phyloP scores from a whole-genome alignment of 2,888 invertebrate species.

The Eupithecia insigniata region DNA sequence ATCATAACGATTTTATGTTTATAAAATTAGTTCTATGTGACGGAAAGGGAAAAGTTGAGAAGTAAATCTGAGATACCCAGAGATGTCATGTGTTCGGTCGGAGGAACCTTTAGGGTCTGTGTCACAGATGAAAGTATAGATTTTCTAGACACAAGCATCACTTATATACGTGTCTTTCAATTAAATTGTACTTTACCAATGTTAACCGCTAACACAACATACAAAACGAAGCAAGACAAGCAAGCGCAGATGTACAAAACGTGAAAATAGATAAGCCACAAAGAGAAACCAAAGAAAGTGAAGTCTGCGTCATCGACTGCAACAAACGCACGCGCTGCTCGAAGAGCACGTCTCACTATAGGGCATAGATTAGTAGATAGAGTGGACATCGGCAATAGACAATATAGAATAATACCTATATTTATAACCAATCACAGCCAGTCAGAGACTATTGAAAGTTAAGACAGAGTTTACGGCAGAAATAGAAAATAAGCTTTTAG shows the following conservation, averaged over 20 bases:
- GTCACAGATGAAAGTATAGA: background rate
- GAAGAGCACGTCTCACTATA: slow-evolving; percentile 19
- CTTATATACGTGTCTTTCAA: slow-evolving; percentile 2
- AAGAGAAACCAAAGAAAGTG: slow-evolving; percentile 66
- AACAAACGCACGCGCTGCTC: slow-evolving; percentile 55
- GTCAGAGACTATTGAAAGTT: background rate
- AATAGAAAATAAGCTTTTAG: background rate
- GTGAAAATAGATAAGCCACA: slow-evolving; percentile 43
- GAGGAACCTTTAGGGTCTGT: background rate
- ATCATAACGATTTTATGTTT: background rate
- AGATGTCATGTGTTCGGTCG: background rate
- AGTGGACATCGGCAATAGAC: background rate
- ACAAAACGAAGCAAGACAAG: slow-evolving; percentile 30
- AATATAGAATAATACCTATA: background rate
- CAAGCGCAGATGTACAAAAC: slow-evolving; percentile 32
- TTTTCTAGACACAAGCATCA: background rate
- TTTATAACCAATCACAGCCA: background rate
- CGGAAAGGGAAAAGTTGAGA: background rate
- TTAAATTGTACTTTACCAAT: slow-evolving; percentile 12
- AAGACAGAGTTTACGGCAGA: background rate
- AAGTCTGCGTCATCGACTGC: slow-evolving; percentile 60
- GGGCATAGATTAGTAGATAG: background rate
- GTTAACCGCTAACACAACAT: slow-evolving; percentile 18
- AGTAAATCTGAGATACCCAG: background rate
- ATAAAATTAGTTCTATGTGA: background rate